phyloP scores from a whole-genome alignment of 2,797 vertebrate genomes.

The Lagodon rhomboides region DNA sequence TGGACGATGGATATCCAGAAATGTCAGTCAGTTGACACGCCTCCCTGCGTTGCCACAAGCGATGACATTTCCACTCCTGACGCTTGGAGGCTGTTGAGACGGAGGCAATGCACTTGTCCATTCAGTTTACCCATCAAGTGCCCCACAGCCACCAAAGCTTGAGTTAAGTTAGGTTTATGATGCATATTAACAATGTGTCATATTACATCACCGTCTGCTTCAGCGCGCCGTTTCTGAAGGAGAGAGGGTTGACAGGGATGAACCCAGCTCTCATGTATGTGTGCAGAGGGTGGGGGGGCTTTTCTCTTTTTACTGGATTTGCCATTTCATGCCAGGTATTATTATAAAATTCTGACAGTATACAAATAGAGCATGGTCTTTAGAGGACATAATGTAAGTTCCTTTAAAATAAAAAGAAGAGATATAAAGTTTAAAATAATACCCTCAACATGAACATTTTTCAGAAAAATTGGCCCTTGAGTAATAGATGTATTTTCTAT shows the following conservation, averaged over 20 bases:
- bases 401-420: neutral
- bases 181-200: conserved; percentile 38
- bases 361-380: neutral
- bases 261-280: neutral
- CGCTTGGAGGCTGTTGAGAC: conserved; percentile 27
- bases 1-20: conserved; percentile 1
- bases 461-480: neutral
- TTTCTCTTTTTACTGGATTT: neutral
- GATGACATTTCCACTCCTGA: conserved; percentile 27
- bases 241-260: neutral
- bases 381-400: neutral
- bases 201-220: conserved; percentile 32
- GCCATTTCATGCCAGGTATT: neutral
- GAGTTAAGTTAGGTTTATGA: conserved; percentile 29
- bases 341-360: neutral
- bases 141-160: conserved; percentile 33
- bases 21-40: conserved; percentile 15
- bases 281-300: neutral
- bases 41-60: conserved; percentile 10
- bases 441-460: neutral
- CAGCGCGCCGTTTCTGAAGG: neutral
- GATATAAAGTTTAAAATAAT: neutral
- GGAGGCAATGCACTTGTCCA: conserved; percentile 43
- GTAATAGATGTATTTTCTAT: neutral
- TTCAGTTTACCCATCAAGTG: conserved; percentile 33